Percentiles rank a stretch among this genome's conserved stretches.
Evolutionary conservation across 2,113 vertebrate genomes (phyloP).

Genomic region (Phyllostomus hastatus): DNA sequence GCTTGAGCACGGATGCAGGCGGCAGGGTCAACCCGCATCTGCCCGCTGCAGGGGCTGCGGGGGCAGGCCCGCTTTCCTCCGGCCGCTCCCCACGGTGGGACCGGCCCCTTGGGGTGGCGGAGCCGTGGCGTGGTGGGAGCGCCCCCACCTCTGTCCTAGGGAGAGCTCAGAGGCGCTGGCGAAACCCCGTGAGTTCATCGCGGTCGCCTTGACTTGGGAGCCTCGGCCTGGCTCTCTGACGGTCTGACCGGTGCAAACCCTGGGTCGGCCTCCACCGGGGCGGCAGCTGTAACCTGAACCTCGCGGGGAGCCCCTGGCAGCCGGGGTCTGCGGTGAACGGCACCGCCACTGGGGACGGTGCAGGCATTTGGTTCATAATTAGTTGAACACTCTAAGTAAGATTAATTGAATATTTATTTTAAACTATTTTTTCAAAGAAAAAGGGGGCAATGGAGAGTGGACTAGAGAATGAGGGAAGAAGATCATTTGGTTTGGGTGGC

Average conservation of each 20-base stretch:
- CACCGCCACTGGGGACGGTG: too few species aligned
- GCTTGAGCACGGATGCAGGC: not conserved
- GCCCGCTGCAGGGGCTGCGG: not conserved
- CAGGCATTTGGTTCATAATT: not conserved
- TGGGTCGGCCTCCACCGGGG: not conserved
- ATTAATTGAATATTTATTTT: not conserved
- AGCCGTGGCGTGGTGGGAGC: fast-evolving
- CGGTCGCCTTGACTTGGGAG: not conserved
- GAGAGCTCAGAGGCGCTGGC: not conserved
- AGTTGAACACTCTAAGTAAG: not conserved
- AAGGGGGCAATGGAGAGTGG: not conserved
- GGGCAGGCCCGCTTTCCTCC: not conserved
- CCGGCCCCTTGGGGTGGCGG: not conserved
- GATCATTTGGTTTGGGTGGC: not conserved
- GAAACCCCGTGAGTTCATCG: not conserved
- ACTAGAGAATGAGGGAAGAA: not conserved
- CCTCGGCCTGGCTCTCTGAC: not conserved
- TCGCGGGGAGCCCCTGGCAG: not conserved
- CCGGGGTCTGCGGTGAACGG: not conserved
- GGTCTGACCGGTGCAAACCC: not conserved
- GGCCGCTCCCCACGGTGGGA: not conserved
- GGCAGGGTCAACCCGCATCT: not conserved
- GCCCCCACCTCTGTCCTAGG: too few species aligned
- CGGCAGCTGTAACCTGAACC: not conserved
- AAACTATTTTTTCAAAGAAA: not conserved